Evolutionary conservation across 2,113 vertebrate species (phyloP).

Genomic region (Climacteris rufus): DNA sequence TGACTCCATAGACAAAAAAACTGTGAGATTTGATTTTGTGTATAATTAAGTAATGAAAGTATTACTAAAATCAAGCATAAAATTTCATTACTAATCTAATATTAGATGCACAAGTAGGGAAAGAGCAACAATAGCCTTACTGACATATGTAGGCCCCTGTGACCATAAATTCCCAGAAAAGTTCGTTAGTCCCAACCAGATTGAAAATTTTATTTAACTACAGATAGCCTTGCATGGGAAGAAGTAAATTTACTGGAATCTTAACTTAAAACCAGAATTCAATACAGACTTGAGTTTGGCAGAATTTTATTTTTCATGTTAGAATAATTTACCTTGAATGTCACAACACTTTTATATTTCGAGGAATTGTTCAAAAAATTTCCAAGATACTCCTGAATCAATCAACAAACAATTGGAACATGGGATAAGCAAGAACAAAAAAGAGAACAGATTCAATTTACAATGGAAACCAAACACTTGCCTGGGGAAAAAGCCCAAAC

Average conservation of each 20-base stretch:
- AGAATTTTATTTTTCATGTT: neutral
- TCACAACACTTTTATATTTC: neutral
- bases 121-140: neutral
- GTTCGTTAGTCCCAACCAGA: neutral
- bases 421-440: neutral
- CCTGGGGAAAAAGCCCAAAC: neutral
- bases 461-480: neutral
- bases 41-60: slow-evolving; percentile 38
- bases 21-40: slow-evolving; percentile 2
- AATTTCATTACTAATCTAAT: neutral
- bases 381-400: neutral
- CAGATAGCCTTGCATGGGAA: neutral
- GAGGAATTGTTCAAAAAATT: neutral
- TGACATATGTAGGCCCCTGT: neutral
- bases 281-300: neutral
- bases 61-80: neutral
- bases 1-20: neutral
- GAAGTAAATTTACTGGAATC: neutral
- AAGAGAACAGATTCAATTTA: neutral
- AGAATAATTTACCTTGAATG: neutral
- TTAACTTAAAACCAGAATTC: neutral
- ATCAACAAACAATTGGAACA: neutral
- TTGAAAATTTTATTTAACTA: neutral
- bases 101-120: neutral
- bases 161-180: neutral